Evolutionary conservation across 1,140 invertebrate species (phyloP), one percentile per base, ranked within the genome.

Genomic region (Pseudomyrmex pallidus): DNA sequence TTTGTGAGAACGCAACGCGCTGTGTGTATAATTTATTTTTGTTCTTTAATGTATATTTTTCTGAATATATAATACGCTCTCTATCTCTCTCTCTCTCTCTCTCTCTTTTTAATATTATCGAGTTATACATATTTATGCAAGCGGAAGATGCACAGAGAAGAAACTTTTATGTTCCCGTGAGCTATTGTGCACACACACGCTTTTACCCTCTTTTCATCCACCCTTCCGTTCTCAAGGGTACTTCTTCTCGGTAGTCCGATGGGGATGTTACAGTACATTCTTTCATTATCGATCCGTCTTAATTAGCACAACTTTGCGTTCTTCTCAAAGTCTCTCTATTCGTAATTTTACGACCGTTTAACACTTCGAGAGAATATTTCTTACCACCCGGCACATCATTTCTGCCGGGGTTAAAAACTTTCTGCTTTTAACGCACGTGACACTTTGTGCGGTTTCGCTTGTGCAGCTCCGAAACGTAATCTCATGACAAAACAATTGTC

Each of bases 291-390:
- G 76, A 78, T 78, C 13, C 66, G 44, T 80, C 76, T 80, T 62
- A 57, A 80, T 80, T 80, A 80, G 76, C 54, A 59, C 35, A 35
- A 78, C 76, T 78, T 78, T 22, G 17, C 52, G 15, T 48, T 15
- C 1, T 0, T 10, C 54, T 78, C 63, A 25, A 70, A 78, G 52
- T 70, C 35, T 70, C 35, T 70, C 35, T 59, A 57, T 70, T 70
- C 44, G 76, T 80, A 80, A 80, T 80, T 80, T 80, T 61, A 72
- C 54, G 54, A 70, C 15, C 76, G 54, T 80, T 80, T 70, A 72
- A 48, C 54, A 59, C 44, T 70, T 72, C 7, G 54, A 48, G 54
- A 25, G 63, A n/a, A 59, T 20, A 59, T 20, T 70, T 70, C 15
- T 68, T 25, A 25, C 25, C 25, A 25, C 62, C 25, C 50, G 25